Base-by-base conservation (phyloP, 2,888 invertebrate species). In the Spicauda simplicius region DNA sequence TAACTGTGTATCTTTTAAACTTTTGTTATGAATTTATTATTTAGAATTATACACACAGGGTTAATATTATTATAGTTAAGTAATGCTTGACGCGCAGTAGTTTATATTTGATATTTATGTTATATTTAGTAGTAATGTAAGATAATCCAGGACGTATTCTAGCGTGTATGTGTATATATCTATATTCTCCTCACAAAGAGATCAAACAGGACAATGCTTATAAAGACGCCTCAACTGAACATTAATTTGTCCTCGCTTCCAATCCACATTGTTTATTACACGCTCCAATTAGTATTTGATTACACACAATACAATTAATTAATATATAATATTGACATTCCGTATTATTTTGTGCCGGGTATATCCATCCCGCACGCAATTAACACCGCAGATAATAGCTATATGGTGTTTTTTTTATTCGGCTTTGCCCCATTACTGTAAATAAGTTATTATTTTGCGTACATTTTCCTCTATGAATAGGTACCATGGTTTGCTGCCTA, bases 261-360 rank as follows among this genome's bases (percentile, higher is more conserved):
- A 60, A 60, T 60, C 54, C 54, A 60, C 60, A 33, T 66, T 74
- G 69, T 75, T 75, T 70, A 68, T 69, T 60, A 67, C 69, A 67
- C 71, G 68, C 65, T 60, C 70, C 69, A 73, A 73, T 73, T 69
- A 73, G 69, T 69, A 69, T 70, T 67, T 59, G 67, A 73, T 69
- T 69, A 70, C 68, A 56, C 62, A 60, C 19, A 60, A 52, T 52
- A 52, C 65, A 54, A 70, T 57, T 69, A 72, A 72, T 71, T 70
- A 67, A 64, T 67, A 61, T 53, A 71, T 60, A 65, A 65, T 72
- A 69, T 59, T 67, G 41, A 55, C 48, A 70, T 60, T 60, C 56
- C 58, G 58, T 48, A 48, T 63, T 69, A 58, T 57, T 61, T 68
- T 64, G 54, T 52, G 55, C 52, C 37, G 33, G 14, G 30, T 58